phyloP scores from a whole-genome alignment of 1,140 invertebrate genomes.

The Nilaparvata lugens region DNA sequence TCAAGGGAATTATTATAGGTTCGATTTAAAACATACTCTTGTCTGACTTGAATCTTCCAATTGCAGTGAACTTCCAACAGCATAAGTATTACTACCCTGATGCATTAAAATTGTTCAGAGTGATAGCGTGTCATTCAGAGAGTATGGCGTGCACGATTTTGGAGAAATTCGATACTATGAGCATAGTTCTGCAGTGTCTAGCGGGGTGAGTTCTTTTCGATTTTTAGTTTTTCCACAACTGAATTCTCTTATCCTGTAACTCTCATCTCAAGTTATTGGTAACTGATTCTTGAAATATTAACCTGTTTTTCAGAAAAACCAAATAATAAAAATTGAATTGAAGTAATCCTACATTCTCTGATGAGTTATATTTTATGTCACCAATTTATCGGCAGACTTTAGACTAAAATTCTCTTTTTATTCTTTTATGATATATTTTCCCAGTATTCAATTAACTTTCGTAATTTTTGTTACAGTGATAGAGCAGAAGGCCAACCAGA shows the following conservation, averaged over 20 bases:
- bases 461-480: slow-evolving; percentile 28
- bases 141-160: slow-evolving; percentile 33
- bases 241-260: not conserved
- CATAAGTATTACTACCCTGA: slow-evolving; percentile 18
- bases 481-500: slow-evolving; percentile 29
- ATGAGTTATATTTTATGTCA: too few species aligned
- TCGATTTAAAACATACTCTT: not conserved
- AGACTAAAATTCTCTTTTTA: too few species aligned
- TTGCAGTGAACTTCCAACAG: not conserved
- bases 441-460: too few species aligned
- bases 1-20: too few species aligned
- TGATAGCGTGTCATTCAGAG: slow-evolving; percentile 33
- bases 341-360: too few species aligned
- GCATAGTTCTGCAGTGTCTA: slow-evolving; percentile 23
- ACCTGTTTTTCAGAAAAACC: too few species aligned
- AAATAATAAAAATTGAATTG: too few species aligned
- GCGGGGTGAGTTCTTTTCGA: slow-evolving; percentile 21
- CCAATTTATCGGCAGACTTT: too few species aligned
- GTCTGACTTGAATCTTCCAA: not conserved
- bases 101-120: slow-evolving; percentile 36
- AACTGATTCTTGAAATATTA: too few species aligned
- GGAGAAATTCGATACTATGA: slow-evolving; percentile 25
- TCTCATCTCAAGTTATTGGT: too few species aligned
- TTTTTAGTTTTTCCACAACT: too few species aligned
- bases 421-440: slow-evolving; percentile 4